These are phyloP conservation scores for Poliocrania exsul DNA, from an alignment of 2,797 vertebrate genomes.

Conservation along the genomic window DNA sequence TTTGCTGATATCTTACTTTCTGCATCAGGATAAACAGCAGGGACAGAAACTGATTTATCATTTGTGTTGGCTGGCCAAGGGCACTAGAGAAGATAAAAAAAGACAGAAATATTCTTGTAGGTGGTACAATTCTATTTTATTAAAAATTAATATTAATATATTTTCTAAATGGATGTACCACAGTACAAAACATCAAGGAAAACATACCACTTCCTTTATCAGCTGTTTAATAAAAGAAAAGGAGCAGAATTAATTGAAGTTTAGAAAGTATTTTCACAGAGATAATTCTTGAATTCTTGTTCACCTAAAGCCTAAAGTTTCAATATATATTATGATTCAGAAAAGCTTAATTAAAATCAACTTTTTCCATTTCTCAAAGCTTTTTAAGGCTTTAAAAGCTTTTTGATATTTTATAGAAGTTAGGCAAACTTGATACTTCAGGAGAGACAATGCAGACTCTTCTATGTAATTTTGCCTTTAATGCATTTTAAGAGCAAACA, in stretches of 20 bases:
- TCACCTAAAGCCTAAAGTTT: neutral
- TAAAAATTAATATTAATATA: neutral
- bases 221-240: neutral
- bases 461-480: neutral
- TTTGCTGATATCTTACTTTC: neutral
- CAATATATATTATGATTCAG: neutral
- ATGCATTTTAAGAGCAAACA: neutral
- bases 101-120: neutral
- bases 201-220: neutral
- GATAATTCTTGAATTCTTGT: neutral
- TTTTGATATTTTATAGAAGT: too few relatives aligned
- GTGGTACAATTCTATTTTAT: neutral
- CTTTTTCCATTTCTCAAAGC: neutral
- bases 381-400: too few relatives aligned
- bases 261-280: neutral
- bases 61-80: neutral
- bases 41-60: neutral
- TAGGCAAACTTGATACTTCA: too few relatives aligned
- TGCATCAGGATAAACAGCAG: neutral
- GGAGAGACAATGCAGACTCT: neutral
- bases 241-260: neutral
- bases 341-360: neutral
- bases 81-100: neutral
- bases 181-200: neutral
- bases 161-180: neutral